These are phyloP conservation scores for Chaunax sp. DNA, from an alignment of 2,797 vertebrate genomes.

Conservation along the genomic window DNA sequence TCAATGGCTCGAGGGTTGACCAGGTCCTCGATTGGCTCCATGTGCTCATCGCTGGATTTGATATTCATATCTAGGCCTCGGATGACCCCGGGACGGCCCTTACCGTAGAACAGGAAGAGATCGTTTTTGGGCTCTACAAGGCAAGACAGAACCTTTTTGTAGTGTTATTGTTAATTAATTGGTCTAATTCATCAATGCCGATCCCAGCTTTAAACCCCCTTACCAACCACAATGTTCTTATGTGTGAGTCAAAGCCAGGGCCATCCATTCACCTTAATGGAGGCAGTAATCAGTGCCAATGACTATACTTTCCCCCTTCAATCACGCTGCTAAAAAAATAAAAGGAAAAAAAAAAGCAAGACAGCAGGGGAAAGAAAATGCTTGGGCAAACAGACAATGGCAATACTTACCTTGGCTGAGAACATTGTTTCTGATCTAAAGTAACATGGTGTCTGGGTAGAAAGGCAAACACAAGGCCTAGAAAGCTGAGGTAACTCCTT, in stretches of 20 bases:
- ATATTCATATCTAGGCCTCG: slow-evolving; percentile 94
- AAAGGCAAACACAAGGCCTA: slow-evolving; percentile 68
- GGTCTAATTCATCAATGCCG: slow-evolving; percentile 76
- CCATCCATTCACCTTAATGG: slow-evolving; percentile 80
- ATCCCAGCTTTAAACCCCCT: slow-evolving; percentile 75
- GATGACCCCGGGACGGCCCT: slow-evolving; percentile 96
- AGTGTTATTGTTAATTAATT: slow-evolving; percentile 77
- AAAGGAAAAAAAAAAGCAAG: slow-evolving; percentile 14
- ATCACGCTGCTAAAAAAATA: slow-evolving; percentile 65
- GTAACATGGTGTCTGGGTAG: slow-evolving; percentile 51
- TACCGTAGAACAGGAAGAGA: slow-evolving; percentile 98
- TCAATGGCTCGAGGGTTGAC: slow-evolving; percentile 97
- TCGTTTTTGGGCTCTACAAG: slow-evolving; percentile 94
- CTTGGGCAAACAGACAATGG: slow-evolving; percentile 66
- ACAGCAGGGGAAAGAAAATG: slow-evolving; percentile 53
- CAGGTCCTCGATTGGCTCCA: slow-evolving; percentile 95
- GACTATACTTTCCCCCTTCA: slow-evolving; percentile 68
- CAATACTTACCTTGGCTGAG: slow-evolving; percentile 60
- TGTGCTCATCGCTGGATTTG: slow-evolving; percentile 95
- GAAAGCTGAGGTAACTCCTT: slow-evolving; percentile 77
- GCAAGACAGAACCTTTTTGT: slow-evolving; percentile 55
- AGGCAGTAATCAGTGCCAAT: slow-evolving; percentile 81
- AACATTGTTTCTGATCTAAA: slow-evolving; percentile 60
- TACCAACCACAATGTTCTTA: slow-evolving; percentile 73
- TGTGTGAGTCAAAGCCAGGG: slow-evolving; percentile 61